Base-by-base conservation (phyloP, 2,113 vertebrate genomes). In the Climacteris rufus region DNA sequence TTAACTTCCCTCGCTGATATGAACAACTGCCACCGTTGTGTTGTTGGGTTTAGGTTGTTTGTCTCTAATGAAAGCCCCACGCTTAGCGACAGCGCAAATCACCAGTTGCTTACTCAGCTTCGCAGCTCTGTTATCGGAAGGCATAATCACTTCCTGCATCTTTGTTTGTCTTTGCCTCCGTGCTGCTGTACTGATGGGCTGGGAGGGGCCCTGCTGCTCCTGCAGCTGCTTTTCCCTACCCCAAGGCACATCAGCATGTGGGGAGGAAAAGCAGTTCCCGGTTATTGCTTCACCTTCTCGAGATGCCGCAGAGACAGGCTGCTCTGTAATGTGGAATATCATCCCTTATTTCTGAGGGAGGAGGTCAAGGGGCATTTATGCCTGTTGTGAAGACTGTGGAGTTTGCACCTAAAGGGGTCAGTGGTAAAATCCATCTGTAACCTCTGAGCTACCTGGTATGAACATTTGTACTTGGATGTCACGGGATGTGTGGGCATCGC, bases 161-260 rank as follows among this genome's bases (percentile, higher is more conserved):
- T 83, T 53, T 92, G 28, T 92, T 92, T 85, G 64, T 52, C 74
- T 94, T 87, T 76, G 61, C 60, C 65, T 76, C 71, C 0, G 1
- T 80, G 85, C 87, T 94, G 57, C 40, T 54, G 39, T 31, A 23
- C 40, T 14, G 57, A 57, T 86, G 90, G 71, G n/a, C 57, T 72
- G 79, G 72, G 85, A 93, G 79, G 79, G 76, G 50, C 49, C 6
- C 7, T 47, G 47, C 66, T 74, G 44, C 64, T 95, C 60, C 77
- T 61, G 68, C 91, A 94, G 89, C 91, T 93, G 81, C 84, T 95
- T 82, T 93, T 91, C 74, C 90, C 63, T 95, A 50, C 91, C 84
- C 70, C 25, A 30, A 44, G 90, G 91, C 89, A 85, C 52, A 65
- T 54, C 86, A 78, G 56, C 61, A 27, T n/a, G 56, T 31, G 40